Evolutionary conservation across 2,113 vertebrate species (phyloP).

Genomic region (Anas platyrhynchos): DNA sequence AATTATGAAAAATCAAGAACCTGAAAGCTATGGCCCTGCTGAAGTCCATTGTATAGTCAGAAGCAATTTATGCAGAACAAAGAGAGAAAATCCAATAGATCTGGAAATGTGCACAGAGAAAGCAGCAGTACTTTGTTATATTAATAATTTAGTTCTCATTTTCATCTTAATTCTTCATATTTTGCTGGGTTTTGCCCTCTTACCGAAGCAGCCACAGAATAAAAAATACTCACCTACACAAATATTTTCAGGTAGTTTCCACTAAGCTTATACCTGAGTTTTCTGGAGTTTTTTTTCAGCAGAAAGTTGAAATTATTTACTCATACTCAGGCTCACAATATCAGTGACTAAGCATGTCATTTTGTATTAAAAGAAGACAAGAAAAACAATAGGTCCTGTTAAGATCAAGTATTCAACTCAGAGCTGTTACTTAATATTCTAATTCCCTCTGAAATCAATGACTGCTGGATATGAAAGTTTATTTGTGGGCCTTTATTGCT

Average conservation of each 20-base stretch:
- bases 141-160: slow-evolving; percentile 68
- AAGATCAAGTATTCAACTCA: not conserved
- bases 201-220: not conserved
- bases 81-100: slow-evolving; percentile 62
- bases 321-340: not conserved
- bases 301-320: not conserved
- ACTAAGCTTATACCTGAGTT: not conserved
- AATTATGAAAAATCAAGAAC: slow-evolving; percentile 70
- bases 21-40: slow-evolving; percentile 37
- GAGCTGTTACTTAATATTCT: not conserved
- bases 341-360: not conserved
- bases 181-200: not conserved
- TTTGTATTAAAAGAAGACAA: not conserved
- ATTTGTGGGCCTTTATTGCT: not conserved
- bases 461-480: not conserved
- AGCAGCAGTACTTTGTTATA: slow-evolving; percentile 49
- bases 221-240: slow-evolving; percentile 23
- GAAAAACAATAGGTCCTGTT: not conserved
- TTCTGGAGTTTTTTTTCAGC: not conserved
- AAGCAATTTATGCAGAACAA: slow-evolving; percentile 66
- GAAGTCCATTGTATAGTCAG: slow-evolving; percentile 60
- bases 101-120: slow-evolving; percentile 40
- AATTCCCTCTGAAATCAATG: not conserved
- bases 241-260: not conserved
- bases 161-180: slow-evolving; percentile 62